A percentile compares a stretch with the other conserved stretches of the same genome.
These are phyloP conservation scores for Poeciliopsis occidentalis DNA, from an alignment of 2,113 vertebrate genomes.

Conservation along the genomic window DNA sequence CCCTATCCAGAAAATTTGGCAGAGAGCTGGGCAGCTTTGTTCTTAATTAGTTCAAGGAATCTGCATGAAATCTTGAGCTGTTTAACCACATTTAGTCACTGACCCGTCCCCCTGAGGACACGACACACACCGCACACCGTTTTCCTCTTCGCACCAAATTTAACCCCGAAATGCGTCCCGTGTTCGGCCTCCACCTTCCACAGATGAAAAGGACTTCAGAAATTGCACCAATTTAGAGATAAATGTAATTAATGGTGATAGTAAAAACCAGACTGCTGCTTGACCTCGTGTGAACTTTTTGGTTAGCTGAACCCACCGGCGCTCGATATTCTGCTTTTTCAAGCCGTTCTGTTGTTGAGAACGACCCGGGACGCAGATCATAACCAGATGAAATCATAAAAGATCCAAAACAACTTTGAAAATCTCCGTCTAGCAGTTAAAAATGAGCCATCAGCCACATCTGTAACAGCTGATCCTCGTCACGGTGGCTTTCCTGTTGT, in stretches of 20 bases:
- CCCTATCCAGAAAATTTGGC: slow-evolving; percentile 55
- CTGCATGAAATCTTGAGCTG: slow-evolving; percentile 35
- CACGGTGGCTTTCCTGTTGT: slow-evolving; percentile 2
- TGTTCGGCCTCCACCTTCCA: slow-evolving; percentile 3
- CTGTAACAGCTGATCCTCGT: slow-evolving; percentile 23
- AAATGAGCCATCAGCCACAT: slow-evolving; percentile 39
- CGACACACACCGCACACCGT: slow-evolving; percentile 25
- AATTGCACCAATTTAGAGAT: not conserved
- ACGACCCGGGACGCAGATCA: not conserved
- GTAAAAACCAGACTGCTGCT: slow-evolving; percentile 3
- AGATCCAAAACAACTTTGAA: not conserved
- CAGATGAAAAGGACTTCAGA: not conserved
- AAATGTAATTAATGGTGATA: slow-evolving; percentile 6
- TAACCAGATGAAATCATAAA: slow-evolving; percentile 12
- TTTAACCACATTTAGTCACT: slow-evolving; percentile 52
- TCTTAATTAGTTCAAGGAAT: slow-evolving; percentile 63
- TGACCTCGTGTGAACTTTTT: not conserved
- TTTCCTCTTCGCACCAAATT: slow-evolving; percentile 2
- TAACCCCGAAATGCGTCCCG: not conserved
- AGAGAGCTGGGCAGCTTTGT: slow-evolving; percentile 29
- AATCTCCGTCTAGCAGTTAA: slow-evolving; percentile 6
- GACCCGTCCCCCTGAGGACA: slow-evolving; percentile 25
- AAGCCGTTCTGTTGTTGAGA: not conserved
- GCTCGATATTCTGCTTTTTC: not conserved
- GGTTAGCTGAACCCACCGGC: not conserved